Base-by-base conservation (phyloP, 2,888 invertebrate species). In the Callinectes sapidus region DNA sequence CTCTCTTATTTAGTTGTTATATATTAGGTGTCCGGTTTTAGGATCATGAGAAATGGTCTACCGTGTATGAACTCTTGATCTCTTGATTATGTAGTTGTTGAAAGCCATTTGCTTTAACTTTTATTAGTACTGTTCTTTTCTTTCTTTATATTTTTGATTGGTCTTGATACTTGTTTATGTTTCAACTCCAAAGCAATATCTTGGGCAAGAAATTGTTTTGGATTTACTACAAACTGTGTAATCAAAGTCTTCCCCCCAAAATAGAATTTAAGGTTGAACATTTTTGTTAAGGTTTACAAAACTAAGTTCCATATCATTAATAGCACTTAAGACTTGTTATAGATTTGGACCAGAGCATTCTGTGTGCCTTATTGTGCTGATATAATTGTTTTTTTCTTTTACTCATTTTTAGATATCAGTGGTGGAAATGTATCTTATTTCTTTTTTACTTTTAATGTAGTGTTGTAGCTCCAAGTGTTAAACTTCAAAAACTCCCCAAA, bases 311-410 rank as follows among this genome's bases (percentile, higher is more conserved):
- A 89, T 89, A 89, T 89, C 66, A 87, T 39, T 87, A 66, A 66
- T 39, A 35, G 32, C 61, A 13, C 5, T 14, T 61, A 66, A 39
- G 61, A 13, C 18, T n/a, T 16, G 35, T 54, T 35, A 55, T 14
- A 23, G 86, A 18, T 86, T 55, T 86, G 90, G 85, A 54, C 90
- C 54, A 85, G 90, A 90, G 54, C 81, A 90, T 90, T 90, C 90
- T 54, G 81, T 90, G 90, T 90, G 90, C 90, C 90, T 90, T 90
- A 90, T 90, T 42, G 90, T 90, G 35, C 77, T 81, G 54, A 54
- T 18, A 14, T 88, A 55, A 61, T 2, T 35, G 61, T 28, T 39
- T 66, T 35, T 18, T 39, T 14, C 23, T 88, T 10, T 89, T 89
- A 61, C 42, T 89, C n/a, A 66, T 66, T 23, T 13, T 66, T 66